phyloP scores from a whole-genome alignment of 2,888 invertebrate species.

The Aleiodes leptofemur region DNA sequence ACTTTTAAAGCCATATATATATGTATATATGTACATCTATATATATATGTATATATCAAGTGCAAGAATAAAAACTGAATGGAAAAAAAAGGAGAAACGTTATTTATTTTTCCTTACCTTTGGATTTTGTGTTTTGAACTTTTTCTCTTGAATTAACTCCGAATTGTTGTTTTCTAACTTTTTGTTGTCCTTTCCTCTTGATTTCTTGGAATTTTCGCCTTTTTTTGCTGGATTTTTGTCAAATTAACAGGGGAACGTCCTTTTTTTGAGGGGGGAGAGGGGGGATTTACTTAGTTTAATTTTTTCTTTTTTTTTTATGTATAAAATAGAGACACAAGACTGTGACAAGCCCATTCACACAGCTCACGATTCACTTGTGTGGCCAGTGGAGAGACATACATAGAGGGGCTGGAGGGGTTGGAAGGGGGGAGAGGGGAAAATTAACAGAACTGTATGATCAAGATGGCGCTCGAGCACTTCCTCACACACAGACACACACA shows the following conservation, averaged over 20 bases:
- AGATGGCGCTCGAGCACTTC: conserved; percentile 68
- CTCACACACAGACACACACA: conserved; percentile 41
- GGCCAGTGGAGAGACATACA: not conserved
- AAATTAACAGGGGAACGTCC: not conserved
- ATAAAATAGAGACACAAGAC: conserved; percentile 63
- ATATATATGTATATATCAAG: conserved; percentile 25
- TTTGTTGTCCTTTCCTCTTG: conserved; percentile 28
- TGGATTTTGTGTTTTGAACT: not conserved
- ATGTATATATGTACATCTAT: too few relatives aligned
- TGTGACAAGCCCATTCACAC: conserved; percentile 73
- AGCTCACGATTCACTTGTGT: conserved; percentile 61
- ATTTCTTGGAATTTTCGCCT: conserved; percentile 12
- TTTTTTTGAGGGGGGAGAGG: too few relatives aligned
- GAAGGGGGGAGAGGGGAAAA: conserved; percentile 40
- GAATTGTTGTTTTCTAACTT: not conserved
- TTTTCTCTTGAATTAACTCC: conserved; percentile 17
- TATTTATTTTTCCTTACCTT: conserved; percentile 40
- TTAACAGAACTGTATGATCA: conserved; percentile 61
- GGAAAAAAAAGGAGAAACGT: conserved; percentile 13
- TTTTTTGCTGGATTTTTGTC: not conserved
- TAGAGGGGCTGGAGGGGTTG: not conserved
- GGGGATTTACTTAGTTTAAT: conserved; percentile 24
- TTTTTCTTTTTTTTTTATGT: conserved; percentile 62
- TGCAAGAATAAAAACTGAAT: not conserved
- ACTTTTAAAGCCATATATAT: too few relatives aligned